A percentile compares a stretch with the other conserved stretches of the same genome.
Evolutionary conservation across 2,888 invertebrate genomes (phyloP).

Genomic region (Agrilus mali): DNA sequence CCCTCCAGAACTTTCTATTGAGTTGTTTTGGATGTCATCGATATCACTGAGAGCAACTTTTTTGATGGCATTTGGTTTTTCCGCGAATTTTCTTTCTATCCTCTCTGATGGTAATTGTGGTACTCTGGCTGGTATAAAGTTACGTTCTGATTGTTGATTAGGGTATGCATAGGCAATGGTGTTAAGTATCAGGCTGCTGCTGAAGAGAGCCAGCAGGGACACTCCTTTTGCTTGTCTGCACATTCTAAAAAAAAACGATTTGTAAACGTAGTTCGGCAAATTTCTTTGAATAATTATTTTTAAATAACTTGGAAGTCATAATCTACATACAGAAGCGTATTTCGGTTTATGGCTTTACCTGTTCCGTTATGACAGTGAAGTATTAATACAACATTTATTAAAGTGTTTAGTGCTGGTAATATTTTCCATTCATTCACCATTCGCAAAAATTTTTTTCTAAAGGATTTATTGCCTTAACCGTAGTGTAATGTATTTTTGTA

Average conservation of each 20-base stretch:
- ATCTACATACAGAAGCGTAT: no score
- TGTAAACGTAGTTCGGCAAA: no score
- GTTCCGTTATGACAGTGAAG: no score
- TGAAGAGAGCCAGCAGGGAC: conserved; percentile 56
- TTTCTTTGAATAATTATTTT: no score
- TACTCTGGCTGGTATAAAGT: conserved; percentile 19
- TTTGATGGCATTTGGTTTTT: conserved; percentile 80
- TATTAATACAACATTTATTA: no score
- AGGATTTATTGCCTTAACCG: no score
- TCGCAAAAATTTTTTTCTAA: no score
- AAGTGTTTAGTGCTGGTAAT: no score
- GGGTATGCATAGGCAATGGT: conserved; percentile 50
- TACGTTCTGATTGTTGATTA: conserved; percentile 29
- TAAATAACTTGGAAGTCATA: no score
- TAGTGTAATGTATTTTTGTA: no score
- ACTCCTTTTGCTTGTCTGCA: conserved; percentile 55
- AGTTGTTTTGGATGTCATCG: conserved; percentile 70
- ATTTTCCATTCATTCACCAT: no score
- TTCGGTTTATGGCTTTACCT: no score
- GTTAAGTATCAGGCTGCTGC: conserved; percentile 51
- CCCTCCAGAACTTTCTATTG: conserved; percentile 43
- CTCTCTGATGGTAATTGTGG: conserved; percentile 34
- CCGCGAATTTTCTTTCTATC: conserved; percentile 70
- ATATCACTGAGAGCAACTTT: conserved; percentile 74
- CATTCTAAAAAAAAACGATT: conserved; percentile 31